A percentile compares a stretch with the other conserved stretches of the same genome.
phyloP scores from a whole-genome alignment of 2,113 vertebrate genomes.

The Mirounga angustirostris region DNA sequence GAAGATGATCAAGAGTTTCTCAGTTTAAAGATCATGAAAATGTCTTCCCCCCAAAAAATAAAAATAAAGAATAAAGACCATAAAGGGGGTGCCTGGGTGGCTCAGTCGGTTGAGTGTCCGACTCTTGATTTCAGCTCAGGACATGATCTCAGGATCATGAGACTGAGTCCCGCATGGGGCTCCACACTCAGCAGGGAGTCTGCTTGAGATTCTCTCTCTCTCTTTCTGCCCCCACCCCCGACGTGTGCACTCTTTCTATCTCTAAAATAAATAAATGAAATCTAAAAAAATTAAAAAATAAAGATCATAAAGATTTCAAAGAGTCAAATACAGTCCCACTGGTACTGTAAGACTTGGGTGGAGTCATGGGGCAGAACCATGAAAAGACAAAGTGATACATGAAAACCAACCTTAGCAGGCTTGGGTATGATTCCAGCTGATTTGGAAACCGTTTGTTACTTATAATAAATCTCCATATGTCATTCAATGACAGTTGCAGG shows the following conservation, averaged over 20 bases:
- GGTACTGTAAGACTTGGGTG: neutral
- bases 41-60: neutral
- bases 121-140: neutral
- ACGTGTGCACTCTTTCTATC: neutral
- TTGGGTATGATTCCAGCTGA: neutral
- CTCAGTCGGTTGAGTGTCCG: neutral
- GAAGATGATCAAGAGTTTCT: neutral
- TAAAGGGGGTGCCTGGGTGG: neutral
- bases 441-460: neutral
- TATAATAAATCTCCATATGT: neutral
- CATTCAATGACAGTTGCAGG: neutral
- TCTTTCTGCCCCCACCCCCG: neutral
- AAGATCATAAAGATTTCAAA: slow-evolving; percentile 20
- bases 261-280: neutral
- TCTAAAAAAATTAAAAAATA: neutral
- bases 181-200: neutral
- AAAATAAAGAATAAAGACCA: neutral
- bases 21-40: neutral
- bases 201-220: neutral
- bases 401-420: neutral
- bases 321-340: neutral
- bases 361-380: neutral
- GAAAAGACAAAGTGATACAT: neutral
- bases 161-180: neutral
- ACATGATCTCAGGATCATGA: neutral